These are phyloP conservation scores for Priapulus caudatus DNA, from an alignment of 2,888 invertebrate species.

Conservation along the genomic window DNA sequence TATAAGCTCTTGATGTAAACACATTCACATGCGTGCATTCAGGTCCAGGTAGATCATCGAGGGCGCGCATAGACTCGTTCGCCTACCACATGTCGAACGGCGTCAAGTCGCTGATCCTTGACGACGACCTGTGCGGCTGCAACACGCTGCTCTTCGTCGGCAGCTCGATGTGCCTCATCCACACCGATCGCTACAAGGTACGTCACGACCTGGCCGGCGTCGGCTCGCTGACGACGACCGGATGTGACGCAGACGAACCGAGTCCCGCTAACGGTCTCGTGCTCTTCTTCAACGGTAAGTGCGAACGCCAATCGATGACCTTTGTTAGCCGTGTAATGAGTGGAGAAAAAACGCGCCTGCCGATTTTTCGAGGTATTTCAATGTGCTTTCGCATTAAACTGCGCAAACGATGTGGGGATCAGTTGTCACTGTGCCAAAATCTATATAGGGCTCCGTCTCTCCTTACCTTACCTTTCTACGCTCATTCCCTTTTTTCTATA, in stretches of 20 bases:
- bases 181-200: background rate
- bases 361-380: no score
- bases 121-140: background rate
- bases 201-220: background rate
- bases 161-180: background rate
- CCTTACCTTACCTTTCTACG: no score
- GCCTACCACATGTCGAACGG: background rate
- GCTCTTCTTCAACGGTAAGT: constrained; percentile 1
- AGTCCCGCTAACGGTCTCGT: background rate
- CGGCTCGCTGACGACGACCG: background rate
- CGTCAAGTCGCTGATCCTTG: background rate
- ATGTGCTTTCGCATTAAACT: no score
- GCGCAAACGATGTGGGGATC: no score
- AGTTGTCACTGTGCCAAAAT: background rate
- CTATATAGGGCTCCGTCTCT: no score
- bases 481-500: no score
- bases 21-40: no score
- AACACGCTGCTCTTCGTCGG: background rate
- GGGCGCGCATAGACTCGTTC: background rate
- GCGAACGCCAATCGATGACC: no score
- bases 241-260: background rate
- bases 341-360: no score
- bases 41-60: background rate
- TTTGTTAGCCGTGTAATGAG: no score
- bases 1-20: no score